phyloP scores from a whole-genome alignment of 2,113 vertebrate species.

The Oriolus oriolus region DNA sequence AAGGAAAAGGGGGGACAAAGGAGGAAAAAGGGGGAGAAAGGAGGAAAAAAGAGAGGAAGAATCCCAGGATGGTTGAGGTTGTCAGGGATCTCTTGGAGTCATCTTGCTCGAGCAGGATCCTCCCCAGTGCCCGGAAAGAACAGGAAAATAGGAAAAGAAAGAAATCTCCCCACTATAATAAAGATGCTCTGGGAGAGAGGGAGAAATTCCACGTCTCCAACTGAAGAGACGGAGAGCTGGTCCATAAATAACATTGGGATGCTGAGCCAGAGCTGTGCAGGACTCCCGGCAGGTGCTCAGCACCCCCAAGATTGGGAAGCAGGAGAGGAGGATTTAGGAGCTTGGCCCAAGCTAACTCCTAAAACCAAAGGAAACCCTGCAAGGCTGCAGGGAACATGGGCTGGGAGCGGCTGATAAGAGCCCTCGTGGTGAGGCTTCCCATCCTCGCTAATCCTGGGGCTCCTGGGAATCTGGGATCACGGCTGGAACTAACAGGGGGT shows the following conservation, averaged over 20 bases:
- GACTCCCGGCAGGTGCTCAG: rapidly evolving
- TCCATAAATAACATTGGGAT: rapidly evolving
- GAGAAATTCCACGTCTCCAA: neutral
- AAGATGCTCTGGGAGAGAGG: neutral
- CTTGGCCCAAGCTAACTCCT: neutral
- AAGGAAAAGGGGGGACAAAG: too few species aligned
- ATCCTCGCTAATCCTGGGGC: neutral
- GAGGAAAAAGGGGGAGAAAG: too few species aligned
- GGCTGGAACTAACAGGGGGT: neutral
- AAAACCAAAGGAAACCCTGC: neutral
- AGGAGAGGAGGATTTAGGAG: neutral
- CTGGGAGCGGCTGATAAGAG: neutral
- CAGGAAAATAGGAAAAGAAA: neutral
- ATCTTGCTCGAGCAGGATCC: neutral
- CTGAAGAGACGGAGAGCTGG: rapidly evolving
- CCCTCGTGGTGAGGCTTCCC: neutral
- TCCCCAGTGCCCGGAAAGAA: neutral
- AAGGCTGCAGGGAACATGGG: neutral
- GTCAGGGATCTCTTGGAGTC: neutral
- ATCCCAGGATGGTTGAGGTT: neutral
- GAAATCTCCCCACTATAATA: neutral
- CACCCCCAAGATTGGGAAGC: neutral
- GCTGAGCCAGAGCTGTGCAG: neutral
- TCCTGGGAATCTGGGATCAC: neutral
- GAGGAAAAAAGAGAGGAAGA: neutral